Percentiles rank a stretch among this genome's conserved stretches.
Evolutionary conservation across 2,888 invertebrate genomes (phyloP).

Genomic region (Carterocephalus palaemon): DNA sequence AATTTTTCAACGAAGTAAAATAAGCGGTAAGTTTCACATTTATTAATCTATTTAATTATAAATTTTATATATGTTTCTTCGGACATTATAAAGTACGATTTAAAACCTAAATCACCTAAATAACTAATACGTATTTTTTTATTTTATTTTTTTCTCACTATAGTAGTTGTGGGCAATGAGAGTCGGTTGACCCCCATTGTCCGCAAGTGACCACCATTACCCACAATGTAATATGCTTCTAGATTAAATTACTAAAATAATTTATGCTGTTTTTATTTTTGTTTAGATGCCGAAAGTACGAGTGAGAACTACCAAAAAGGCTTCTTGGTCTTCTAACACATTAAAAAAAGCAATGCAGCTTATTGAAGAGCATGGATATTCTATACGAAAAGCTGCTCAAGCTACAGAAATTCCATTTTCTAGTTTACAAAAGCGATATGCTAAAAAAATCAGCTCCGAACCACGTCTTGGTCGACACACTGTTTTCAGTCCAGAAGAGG

Average conservation of each 20-base stretch:
- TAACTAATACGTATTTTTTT: too few relatives aligned
- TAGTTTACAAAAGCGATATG: constrained; percentile 28
- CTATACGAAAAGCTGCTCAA: constrained; percentile 28
- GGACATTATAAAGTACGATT: too few relatives aligned
- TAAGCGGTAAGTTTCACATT: too few relatives aligned
- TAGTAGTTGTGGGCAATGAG: too few relatives aligned
- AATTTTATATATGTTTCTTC: too few relatives aligned
- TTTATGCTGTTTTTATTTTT: constrained; percentile 24
- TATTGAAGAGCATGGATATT: constrained; percentile 26
- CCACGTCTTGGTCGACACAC: constrained; percentile 24
- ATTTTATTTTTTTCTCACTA: too few relatives aligned
- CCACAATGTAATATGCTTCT: too few relatives aligned
- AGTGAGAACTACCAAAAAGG: constrained; percentile 28
- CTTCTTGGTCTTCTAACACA: constrained; percentile 28
- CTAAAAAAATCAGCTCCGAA: constrained; percentile 18
- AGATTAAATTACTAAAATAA: constrained; percentile 12
- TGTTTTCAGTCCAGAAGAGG: constrained; percentile 31
- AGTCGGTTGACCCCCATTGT: too few relatives aligned
- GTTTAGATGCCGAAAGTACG: constrained; percentile 29
- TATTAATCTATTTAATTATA: too few relatives aligned
- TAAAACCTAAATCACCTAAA: too few relatives aligned
- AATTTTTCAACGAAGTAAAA: too few relatives aligned
- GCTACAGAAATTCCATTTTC: constrained; percentile 29
- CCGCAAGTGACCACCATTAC: too few relatives aligned
- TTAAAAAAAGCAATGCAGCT: constrained; percentile 24